Percentiles rank a stretch among this genome's conserved stretches.
phyloP scores from a whole-genome alignment of 2,888 invertebrate species.

The Mellilla xanthometata region DNA sequence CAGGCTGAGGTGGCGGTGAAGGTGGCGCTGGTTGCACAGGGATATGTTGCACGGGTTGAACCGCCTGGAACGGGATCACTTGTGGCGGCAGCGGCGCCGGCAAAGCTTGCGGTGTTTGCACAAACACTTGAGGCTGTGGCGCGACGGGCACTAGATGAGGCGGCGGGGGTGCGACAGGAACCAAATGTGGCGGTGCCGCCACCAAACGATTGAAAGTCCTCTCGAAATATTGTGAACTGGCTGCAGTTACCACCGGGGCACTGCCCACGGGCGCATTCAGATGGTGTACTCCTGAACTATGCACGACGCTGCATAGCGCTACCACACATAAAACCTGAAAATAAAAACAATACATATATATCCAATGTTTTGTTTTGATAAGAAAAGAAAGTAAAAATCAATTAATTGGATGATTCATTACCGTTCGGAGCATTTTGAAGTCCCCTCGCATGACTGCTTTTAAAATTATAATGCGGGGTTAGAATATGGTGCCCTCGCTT shows the following conservation, averaged over 20 bases:
- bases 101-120: constrained; percentile 12
- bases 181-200: constrained; percentile 45
- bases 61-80: constrained; percentile 30
- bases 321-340: constrained; percentile 57
- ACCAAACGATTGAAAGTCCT: constrained; percentile 83
- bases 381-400: constrained; percentile 2
- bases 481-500: constrained; percentile 71
- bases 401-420: constrained; percentile 36
- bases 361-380: constrained; percentile 1
- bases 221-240: constrained; percentile 86
- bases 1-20: constrained; percentile 40
- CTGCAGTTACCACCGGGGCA: constrained; percentile 84
- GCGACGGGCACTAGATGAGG: constrained; percentile 22
- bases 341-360: constrained; percentile 13
- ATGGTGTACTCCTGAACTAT: constrained; percentile 55
- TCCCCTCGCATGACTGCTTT: constrained; percentile 57
- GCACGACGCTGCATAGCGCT: constrained; percentile 48
- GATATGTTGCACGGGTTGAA: constrained; percentile 26
- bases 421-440: constrained; percentile 61
- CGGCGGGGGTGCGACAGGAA: constrained; percentile 19
- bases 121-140: constrained; percentile 27
- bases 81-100: constrained; percentile 26
- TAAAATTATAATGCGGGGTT: constrained; percentile 71
- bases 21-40: constrained; percentile 33
- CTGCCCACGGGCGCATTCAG: constrained; percentile 33